Evolutionary conservation across 2,113 vertebrate species (phyloP).

Genomic region (Acrocephalus arundinaceus): DNA sequence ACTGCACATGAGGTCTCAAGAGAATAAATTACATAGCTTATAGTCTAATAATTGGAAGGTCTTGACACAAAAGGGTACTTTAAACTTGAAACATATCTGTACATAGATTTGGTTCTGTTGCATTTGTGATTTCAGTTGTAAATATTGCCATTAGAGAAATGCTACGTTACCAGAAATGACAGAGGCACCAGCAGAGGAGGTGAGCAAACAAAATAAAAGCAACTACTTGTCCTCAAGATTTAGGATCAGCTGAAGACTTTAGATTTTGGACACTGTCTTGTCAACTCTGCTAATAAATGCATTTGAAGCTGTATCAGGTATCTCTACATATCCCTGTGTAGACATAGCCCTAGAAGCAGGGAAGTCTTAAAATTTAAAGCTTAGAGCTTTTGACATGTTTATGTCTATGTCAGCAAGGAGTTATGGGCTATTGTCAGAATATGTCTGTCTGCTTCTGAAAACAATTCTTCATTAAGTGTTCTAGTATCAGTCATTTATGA

Average conservation of each 20-base stretch:
- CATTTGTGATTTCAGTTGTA: constrained; percentile 2
- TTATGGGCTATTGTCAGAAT: background rate
- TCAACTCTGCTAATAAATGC: background rate
- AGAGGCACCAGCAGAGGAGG: background rate
- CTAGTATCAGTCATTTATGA: background rate
- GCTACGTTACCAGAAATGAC: background rate
- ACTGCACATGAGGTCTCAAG: background rate
- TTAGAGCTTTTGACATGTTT: constrained; percentile 9
- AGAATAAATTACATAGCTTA: background rate
- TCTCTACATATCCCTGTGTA: background rate
- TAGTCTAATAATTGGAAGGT: background rate
- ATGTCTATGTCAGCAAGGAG: background rate
- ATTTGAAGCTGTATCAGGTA: background rate
- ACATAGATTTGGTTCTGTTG: background rate
- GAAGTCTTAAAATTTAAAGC: background rate
- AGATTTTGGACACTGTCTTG: background rate
- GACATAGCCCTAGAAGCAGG: background rate
- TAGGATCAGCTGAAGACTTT: background rate
- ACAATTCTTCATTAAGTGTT: background rate
- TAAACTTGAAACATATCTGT: background rate
- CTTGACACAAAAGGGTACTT: background rate
- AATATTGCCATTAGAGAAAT: background rate
- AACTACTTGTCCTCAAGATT: background rate
- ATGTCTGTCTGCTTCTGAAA: background rate
- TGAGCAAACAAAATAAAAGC: background rate